Evolutionary conservation across 2,888 invertebrate genomes (phyloP).

Genomic region (Perdita meconis): DNA sequence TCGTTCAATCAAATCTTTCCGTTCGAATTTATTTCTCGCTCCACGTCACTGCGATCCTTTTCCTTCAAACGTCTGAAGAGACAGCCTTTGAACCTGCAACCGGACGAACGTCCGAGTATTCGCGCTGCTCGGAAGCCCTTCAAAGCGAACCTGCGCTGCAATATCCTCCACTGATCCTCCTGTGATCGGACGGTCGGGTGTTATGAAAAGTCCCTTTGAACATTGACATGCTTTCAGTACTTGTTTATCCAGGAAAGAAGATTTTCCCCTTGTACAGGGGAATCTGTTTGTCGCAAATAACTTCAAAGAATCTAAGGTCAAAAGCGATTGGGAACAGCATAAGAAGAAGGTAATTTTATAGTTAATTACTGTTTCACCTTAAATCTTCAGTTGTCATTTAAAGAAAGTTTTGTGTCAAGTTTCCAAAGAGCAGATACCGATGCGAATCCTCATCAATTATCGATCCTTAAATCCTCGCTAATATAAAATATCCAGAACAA

Average conservation of each 20-base stretch:
- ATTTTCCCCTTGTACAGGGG: not conserved
- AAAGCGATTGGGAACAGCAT: too few relatives aligned
- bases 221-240: too few relatives aligned
- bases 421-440: too few relatives aligned
- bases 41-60: too few relatives aligned
- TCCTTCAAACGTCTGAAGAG: not conserved
- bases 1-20: slow-evolving; percentile 26
- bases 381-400: too few relatives aligned
- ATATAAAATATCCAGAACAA: slow-evolving; percentile 1
- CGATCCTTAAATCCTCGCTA: not conserved
- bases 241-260: too few relatives aligned
- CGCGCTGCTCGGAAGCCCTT: not conserved
- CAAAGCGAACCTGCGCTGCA: not conserved
- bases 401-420: too few relatives aligned
- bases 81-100: slow-evolving; percentile 74
- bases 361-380: not conserved
- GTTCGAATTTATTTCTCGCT: slow-evolving; percentile 26
- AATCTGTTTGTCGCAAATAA: too few relatives aligned
- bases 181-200: not conserved
- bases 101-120: slow-evolving; percentile 69
- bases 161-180: not conserved
- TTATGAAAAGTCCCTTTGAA: too few relatives aligned
- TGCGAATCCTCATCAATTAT: too few relatives aligned
- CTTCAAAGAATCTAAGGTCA: too few relatives aligned
- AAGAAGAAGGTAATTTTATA: too few relatives aligned